These are phyloP conservation scores for Syngnathus scovelli DNA, from an alignment of 2,113 vertebrate species.

Conservation along the genomic window DNA sequence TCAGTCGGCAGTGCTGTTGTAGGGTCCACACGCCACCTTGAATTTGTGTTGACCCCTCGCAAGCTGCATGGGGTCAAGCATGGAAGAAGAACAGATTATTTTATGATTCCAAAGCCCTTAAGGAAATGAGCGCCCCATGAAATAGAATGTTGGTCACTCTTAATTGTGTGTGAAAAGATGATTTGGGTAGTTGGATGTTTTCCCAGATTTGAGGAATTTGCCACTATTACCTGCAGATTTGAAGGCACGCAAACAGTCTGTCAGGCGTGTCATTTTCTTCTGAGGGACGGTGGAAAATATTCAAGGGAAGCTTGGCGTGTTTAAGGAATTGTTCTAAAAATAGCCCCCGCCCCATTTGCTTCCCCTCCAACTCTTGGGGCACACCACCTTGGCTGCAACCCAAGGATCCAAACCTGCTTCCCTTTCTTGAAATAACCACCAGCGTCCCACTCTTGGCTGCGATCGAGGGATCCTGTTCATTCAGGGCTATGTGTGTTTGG, in stretches of 20 bases:
- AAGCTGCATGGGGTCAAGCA: constrained; percentile 35
- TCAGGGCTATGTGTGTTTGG: not conserved
- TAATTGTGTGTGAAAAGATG: constrained; percentile 18
- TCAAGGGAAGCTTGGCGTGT: constrained; percentile 50
- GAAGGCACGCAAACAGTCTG: constrained; percentile 28
- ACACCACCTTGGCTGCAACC: constrained; percentile 49
- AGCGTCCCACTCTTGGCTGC: constrained; percentile 25
- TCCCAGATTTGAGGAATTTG: constrained; percentile 23
- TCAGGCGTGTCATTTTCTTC: constrained; percentile 46
- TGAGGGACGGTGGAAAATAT: constrained; percentile 57
- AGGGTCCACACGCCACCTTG: constrained; percentile 16
- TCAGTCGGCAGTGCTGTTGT: not conserved
- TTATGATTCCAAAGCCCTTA: constrained; percentile 31
- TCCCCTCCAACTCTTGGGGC: constrained; percentile 41
- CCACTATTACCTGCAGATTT: constrained; percentile 18
- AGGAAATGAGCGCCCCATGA: constrained; percentile 14
- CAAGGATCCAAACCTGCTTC: constrained; percentile 45
- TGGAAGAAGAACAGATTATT: constrained; percentile 21
- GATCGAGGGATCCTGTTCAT: not conserved
- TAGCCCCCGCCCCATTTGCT: constrained; percentile 33
- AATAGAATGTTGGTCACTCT: not conserved
- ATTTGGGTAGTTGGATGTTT: not conserved
- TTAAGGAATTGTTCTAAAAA: constrained; percentile 67
- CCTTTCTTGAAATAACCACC: constrained; percentile 51
- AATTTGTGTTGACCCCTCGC: constrained; percentile 22